Evolutionary conservation across 2,888 invertebrate genomes (phyloP), one percentile per base, ranked within the genome.

Genomic region (Drosophila picticornis): DNA sequence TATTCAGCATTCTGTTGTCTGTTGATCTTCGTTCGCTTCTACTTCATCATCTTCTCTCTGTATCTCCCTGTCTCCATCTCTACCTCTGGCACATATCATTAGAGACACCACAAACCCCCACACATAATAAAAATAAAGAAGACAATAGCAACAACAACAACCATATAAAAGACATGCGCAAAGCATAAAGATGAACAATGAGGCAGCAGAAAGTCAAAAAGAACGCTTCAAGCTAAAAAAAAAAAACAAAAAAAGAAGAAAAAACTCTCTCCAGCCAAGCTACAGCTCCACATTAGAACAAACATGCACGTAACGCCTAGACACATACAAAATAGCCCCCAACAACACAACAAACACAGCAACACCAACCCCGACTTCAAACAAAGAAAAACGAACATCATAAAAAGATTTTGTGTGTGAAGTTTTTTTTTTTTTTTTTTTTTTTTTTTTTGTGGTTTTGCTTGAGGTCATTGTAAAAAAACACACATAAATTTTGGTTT

Each of bases 121-220:
- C 80, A 77, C 76, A 80, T 34, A 40, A 67, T n/a, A 72, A 55
- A 48, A 60, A 32, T 52, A 46, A 55, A 56, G 9, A 46, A 25
- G 4, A 25, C 22, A 46, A 46, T 43, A 43, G 43, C 22, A 43
- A 46, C 27, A 50, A 75, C 72, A 75, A 72, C 32, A 38, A 58
- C 34, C n/a, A 53, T 29, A 56, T 40, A 61, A 65, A 75, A 80
- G 67, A 62, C 74, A 84, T 81, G 78, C 72, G 79, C 81, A 60
- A 63, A 71, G 81, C 81, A 79, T 81, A 79, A 77, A 88, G 90
- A 83, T 83, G 85, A 83, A 81, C 83, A 81, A 90, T 85, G 87
- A 89, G 89, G 70, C 86, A 77, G 88, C 84, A 88, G 71, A 83
- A 85, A 75, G 58, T 62, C 51, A 52, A 67, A 55, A 69, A 71